Evolutionary conservation across 2,797 vertebrate species (phyloP).

Genomic region (Brotula barbata): DNA sequence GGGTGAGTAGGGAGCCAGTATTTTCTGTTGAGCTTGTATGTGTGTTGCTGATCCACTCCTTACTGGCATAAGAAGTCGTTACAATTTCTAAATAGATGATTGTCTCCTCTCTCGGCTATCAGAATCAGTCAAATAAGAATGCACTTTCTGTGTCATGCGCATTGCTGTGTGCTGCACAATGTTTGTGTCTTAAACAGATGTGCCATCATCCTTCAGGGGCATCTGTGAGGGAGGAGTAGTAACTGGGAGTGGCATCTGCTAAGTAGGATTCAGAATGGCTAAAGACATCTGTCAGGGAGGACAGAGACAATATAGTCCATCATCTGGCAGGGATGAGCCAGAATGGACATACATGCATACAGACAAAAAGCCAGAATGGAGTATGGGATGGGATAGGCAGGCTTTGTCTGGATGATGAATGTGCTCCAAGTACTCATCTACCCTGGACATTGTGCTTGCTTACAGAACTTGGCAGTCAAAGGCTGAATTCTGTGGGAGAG

Average conservation of each 20-base stretch:
- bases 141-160: not conserved
- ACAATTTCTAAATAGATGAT: conserved; percentile 23
- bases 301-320: conserved; percentile 13
- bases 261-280: conserved; percentile 34
- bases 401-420: conserved; percentile 24
- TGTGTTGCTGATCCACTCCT: no score
- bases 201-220: conserved; percentile 32
- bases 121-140: conserved; percentile 35
- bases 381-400: conserved; percentile 3
- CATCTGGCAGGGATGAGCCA: conserved; percentile 27
- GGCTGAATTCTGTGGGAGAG: conserved; percentile 44
- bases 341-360: conserved; percentile 11
- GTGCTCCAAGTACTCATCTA: conserved; percentile 48
- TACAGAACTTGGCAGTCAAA: conserved; percentile 52
- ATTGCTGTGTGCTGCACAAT: not conserved
- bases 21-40: no score
- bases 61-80: no score
- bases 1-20: no score
- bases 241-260: conserved; percentile 40
- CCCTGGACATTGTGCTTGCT: conserved; percentile 56
- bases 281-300: conserved; percentile 20
- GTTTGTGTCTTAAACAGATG: conserved; percentile 44
- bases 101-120: conserved; percentile 10
- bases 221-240: conserved; percentile 33
- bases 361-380: conserved; percentile 17